Evolutionary conservation across 2,113 vertebrate species (phyloP).

Genomic region (Spermophilus dauricus): DNA sequence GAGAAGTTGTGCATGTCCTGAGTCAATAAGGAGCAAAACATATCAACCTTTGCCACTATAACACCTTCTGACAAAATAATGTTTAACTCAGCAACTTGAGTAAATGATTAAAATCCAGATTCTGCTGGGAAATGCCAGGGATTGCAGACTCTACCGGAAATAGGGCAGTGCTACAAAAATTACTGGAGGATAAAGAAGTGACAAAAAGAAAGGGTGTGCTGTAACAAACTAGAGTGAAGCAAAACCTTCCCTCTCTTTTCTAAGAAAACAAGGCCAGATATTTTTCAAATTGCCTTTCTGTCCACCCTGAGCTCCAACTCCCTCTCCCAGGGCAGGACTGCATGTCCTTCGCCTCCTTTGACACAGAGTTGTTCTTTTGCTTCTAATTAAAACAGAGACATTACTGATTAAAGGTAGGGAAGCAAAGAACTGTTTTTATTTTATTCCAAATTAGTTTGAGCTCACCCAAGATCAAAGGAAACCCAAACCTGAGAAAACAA

Average conservation of each 20-base stretch:
- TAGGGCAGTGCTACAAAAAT: neutral
- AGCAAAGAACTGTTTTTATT: conserved; percentile 43
- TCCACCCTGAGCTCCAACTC: neutral
- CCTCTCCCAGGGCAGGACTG: neutral
- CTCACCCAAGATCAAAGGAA: conserved; percentile 65
- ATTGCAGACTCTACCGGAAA: neutral
- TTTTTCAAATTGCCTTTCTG: conserved; percentile 36
- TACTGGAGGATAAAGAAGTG: neutral
- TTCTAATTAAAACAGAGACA: conserved; percentile 72
- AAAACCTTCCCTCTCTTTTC: conserved; percentile 52
- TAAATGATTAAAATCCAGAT: neutral
- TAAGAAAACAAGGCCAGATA: neutral
- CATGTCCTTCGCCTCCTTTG: neutral
- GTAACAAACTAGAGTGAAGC: conserved; percentile 1
- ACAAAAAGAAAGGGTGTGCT: conserved; percentile 44
- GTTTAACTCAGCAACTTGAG: neutral
- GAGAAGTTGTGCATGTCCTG: neutral
- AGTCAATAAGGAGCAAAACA: neutral
- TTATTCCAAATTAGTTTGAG: conserved; percentile 67
- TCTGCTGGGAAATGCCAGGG: neutral
- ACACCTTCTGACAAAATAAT: neutral
- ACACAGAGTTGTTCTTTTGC: conserved; percentile 45
- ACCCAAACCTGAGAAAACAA: conserved; percentile 55
- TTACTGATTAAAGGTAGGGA: conserved; percentile 67
- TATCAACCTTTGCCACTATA: neutral